phyloP scores from a whole-genome alignment of 1,140 invertebrate genomes.

The Zaprionus camerounensis region DNA sequence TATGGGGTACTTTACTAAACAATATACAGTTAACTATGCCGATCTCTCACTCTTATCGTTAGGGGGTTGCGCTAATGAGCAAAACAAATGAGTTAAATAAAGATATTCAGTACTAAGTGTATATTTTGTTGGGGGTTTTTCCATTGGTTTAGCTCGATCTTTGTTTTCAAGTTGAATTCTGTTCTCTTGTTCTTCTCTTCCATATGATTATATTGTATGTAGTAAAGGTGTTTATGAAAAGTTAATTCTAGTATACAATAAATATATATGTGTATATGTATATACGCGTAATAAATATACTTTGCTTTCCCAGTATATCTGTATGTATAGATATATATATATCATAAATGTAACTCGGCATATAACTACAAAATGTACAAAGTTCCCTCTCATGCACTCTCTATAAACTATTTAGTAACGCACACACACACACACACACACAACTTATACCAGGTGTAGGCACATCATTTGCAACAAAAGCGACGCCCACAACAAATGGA shows the following conservation, averaged over 20 bases:
- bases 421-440: conserved; percentile 55
- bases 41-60: conserved; percentile 50
- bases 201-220: conserved; percentile 42
- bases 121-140: conserved; percentile 20
- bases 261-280: conserved; percentile 42
- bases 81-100: conserved; percentile 38
- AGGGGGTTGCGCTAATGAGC: conserved; percentile 46
- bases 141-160: conserved; percentile 49
- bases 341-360: conserved; percentile 65
- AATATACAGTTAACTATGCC: conserved; percentile 19
- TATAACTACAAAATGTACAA: conserved; percentile 65
- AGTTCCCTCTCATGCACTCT: conserved; percentile 38
- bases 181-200: conserved; percentile 20
- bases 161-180: conserved; percentile 58
- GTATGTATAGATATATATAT: conserved; percentile 35
- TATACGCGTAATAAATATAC: conserved; percentile 54
- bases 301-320: conserved; percentile 35
- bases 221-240: conserved; percentile 59
- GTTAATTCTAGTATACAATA: conserved; percentile 57
- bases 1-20: conserved; percentile 10
- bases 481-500: conserved; percentile 67
- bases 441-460: conserved; percentile 63
- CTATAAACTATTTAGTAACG: conserved; percentile 38
- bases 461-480: conserved; percentile 74
- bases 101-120: conserved; percentile 59